phyloP scores from a whole-genome alignment of 2,113 vertebrate genomes.

The Neotoma lepida region DNA sequence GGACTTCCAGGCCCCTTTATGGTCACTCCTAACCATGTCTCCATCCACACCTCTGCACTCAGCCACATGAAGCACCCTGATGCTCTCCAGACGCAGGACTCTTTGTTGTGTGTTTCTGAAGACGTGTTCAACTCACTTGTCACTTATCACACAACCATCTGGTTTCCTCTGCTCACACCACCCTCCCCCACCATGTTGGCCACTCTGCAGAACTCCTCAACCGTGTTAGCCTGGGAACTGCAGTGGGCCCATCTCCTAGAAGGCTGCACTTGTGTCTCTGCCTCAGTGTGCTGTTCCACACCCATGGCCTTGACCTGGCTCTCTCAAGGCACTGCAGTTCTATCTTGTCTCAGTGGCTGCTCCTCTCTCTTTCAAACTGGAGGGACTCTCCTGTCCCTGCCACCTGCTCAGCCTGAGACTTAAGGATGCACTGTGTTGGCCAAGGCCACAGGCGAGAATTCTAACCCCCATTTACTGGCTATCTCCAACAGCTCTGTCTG shows the following conservation, averaged over 20 bases:
- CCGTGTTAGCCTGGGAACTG: neutral
- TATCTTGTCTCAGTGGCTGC: too few relatives aligned
- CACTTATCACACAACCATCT: rapidly evolving
- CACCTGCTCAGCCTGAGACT: neutral
- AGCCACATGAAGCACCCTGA: neutral
- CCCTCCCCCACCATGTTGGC: too few relatives aligned
- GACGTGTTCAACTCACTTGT: neutral
- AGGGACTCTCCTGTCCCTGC: neutral
- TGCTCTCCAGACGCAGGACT: neutral
- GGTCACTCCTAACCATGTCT: neutral
- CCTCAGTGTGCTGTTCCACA: rapidly evolving
- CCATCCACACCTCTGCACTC: too few relatives aligned
- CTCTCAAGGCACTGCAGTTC: neutral
- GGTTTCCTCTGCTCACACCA: neutral
- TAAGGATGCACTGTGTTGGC: rapidly evolving
- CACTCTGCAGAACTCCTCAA: neutral
- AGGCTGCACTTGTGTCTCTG: neutral
- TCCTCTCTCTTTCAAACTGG: too few relatives aligned
- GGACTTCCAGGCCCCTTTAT: neutral
- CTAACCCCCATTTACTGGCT: rapidly evolving
- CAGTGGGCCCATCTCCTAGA: rapidly evolving
- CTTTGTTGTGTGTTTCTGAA: neutral
- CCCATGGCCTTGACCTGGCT: neutral
- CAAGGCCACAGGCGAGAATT: rapidly evolving
- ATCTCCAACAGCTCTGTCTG: neutral